These are phyloP conservation scores for Andrena marginata DNA, from an alignment of 2,888 invertebrate species.

Conservation along the genomic window DNA sequence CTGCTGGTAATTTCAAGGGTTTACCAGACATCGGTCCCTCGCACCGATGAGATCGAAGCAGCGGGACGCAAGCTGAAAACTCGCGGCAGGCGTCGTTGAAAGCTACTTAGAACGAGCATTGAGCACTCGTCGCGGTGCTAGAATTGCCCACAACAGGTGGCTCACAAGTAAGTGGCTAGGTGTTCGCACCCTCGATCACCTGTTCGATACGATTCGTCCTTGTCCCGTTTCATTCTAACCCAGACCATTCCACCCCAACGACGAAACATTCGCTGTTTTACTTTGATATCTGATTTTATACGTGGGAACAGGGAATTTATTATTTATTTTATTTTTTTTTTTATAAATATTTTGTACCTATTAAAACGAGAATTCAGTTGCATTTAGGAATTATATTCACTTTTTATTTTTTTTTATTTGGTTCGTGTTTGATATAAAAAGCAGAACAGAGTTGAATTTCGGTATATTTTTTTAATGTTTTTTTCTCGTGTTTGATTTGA, in stretches of 20 bases:
- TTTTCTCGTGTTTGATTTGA: too few relatives aligned
- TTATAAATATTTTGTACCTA: not conserved
- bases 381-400: too few relatives aligned
- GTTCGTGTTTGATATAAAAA: too few relatives aligned
- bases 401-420: too few relatives aligned
- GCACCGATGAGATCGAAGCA: constrained; percentile 66
- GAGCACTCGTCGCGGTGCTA: constrained; percentile 69
- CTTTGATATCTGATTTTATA: not conserved
- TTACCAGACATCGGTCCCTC: not conserved
- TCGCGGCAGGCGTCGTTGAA: constrained; percentile 64
- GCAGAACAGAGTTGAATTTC: too few relatives aligned
- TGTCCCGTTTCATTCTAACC: not conserved
- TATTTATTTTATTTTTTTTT: not conserved
- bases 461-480: too few relatives aligned
- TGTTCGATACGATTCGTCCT: constrained; percentile 30
- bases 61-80: constrained; percentile 62
- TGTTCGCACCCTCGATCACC: constrained; percentile 11
- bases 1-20: constrained; percentile 55
- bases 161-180: constrained; percentile 75
- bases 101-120: constrained; percentile 66
- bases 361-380: too few relatives aligned
- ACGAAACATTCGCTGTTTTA: not conserved
- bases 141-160: constrained; percentile 81
- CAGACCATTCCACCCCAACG: not conserved
- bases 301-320: not conserved